A percentile compares a stretch with the other conserved stretches of the same genome.
Evolutionary conservation across 1,140 invertebrate species (phyloP).

Genomic region (Propsilocerus akamusi): DNA sequence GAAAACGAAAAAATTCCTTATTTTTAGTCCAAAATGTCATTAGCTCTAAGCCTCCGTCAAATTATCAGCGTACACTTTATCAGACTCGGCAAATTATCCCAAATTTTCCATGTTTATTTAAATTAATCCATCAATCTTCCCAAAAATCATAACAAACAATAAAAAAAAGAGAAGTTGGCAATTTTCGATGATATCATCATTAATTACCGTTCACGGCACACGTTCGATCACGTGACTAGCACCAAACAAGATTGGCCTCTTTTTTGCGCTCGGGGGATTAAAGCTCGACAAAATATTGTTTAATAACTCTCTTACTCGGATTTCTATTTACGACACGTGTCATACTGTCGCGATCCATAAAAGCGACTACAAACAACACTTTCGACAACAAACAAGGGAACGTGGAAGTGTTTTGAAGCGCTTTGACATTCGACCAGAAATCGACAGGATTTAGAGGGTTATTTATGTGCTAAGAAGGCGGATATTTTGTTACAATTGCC

Average conservation of each 20-base stretch:
- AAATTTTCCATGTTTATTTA: conserved; percentile 3
- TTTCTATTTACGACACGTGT: conserved; percentile 2
- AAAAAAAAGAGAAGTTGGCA: not conserved
- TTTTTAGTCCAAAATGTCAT: too few relatives aligned
- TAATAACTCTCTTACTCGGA: conserved; percentile 1
- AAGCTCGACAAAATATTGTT: not conserved
- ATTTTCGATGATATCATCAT: not conserved
- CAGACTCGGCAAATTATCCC: not conserved
- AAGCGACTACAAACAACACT: not conserved
- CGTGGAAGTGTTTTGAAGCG: not conserved
- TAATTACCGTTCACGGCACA: not conserved
- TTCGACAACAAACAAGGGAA: not conserved
- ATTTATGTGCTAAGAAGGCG: conserved; percentile 1
- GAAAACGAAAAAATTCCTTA: too few relatives aligned
- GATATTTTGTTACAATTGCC: not conserved
- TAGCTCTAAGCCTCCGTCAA: too few relatives aligned
- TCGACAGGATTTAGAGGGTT: conserved; percentile 1
- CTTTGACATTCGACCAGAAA: conserved; percentile 1
- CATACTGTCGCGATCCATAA: not conserved
- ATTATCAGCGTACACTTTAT: too few relatives aligned
- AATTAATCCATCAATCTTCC: not conserved
- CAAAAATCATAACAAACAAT: conserved; percentile 1
- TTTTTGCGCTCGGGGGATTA: not conserved
- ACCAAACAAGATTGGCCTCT: not conserved
- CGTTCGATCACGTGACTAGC: not conserved